A percentile compares a stretch with the other conserved stretches of the same genome.
Evolutionary conservation across 1,140 invertebrate species (phyloP).

Genomic region (Contarinia nasturtii): DNA sequence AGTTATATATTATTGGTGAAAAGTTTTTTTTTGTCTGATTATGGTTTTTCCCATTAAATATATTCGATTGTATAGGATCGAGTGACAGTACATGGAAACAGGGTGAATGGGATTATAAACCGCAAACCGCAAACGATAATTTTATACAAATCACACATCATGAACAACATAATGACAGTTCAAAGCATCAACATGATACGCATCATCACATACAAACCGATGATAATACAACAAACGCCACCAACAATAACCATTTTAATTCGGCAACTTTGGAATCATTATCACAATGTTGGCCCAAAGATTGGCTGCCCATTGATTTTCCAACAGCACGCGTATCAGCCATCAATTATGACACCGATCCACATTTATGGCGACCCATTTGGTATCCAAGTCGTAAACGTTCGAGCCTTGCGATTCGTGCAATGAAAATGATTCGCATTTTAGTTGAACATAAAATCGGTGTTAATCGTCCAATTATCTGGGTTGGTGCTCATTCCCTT

Average conservation of each 20-base stretch:
- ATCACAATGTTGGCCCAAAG: constrained; percentile 44
- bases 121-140: no score
- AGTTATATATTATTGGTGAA: no score
- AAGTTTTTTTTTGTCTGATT: not conserved
- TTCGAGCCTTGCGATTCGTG: constrained; percentile 36
- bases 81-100: constrained; percentile 34
- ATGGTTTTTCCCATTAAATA: not conserved
- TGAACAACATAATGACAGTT: no score
- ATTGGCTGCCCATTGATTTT: constrained; percentile 45
- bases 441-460: constrained; percentile 36
- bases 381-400: constrained; percentile 41
- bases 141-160: no score
- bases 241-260: constrained; percentile 1
- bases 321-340: constrained; percentile 42
- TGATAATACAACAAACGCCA: not conserved
- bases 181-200: no score
- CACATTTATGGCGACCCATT: constrained; percentile 43
- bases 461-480: constrained; percentile 36
- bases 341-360: constrained; percentile 50
- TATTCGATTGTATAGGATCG: constrained; percentile 14
- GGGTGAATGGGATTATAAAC: constrained; percentile 23
- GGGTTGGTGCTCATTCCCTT: no score
- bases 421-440: constrained; percentile 42
- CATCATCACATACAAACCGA: no score
- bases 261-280: constrained; percentile 7